Percentiles rank a stretch among this genome's conserved stretches.
These are phyloP conservation scores for Diarsia mendica DNA, from an alignment of 2,888 invertebrate genomes.

Conservation along the genomic window DNA sequence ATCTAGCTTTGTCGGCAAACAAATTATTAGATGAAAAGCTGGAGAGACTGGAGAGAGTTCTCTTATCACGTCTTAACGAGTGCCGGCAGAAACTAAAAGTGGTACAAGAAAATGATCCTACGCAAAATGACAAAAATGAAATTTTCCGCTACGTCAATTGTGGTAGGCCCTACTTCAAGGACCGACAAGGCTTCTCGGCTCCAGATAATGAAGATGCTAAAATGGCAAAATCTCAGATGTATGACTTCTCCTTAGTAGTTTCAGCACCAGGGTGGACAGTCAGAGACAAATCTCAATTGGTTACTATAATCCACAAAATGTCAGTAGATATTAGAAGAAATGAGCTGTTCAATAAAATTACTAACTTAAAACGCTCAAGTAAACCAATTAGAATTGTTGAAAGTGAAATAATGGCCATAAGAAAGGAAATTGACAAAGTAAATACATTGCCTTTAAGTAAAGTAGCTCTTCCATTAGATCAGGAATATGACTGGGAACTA, in stretches of 20 bases:
- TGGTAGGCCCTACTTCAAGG: conserved; percentile 93
- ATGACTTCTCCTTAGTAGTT: conserved; percentile 85
- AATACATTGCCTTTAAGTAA: conserved; percentile 72
- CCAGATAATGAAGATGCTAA: conserved; percentile 91
- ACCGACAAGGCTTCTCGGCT: conserved; percentile 86
- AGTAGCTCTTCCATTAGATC: conserved; percentile 78
- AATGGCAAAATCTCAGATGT: conserved; percentile 79
- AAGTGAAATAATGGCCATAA: conserved; percentile 65
- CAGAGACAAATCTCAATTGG: conserved; percentile 89
- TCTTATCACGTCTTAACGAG: conserved; percentile 75
- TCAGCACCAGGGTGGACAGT: conserved; percentile 89
- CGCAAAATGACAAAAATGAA: conserved; percentile 60
- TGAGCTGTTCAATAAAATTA: conserved; percentile 71
- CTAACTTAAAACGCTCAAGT: conserved; percentile 66
- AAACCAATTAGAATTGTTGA: conserved; percentile 42
- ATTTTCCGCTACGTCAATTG: conserved; percentile 80
- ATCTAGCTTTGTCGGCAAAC: conserved; percentile 80
- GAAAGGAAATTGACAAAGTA: conserved; percentile 70
- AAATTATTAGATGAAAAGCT: conserved; percentile 80
- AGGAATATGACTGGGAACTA: conserved; percentile 91
- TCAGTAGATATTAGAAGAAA: conserved; percentile 72
- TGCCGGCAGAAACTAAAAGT: conserved; percentile 77
- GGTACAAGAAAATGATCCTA: conserved; percentile 57
- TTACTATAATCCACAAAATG: conserved; percentile 85
- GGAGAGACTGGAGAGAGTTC: conserved; percentile 75